Percentiles rank a stretch among this genome's conserved stretches.
Conservation (phyloP, 2,888 invertebrate species). For the Chamaedrilus cognettii region DNA sequence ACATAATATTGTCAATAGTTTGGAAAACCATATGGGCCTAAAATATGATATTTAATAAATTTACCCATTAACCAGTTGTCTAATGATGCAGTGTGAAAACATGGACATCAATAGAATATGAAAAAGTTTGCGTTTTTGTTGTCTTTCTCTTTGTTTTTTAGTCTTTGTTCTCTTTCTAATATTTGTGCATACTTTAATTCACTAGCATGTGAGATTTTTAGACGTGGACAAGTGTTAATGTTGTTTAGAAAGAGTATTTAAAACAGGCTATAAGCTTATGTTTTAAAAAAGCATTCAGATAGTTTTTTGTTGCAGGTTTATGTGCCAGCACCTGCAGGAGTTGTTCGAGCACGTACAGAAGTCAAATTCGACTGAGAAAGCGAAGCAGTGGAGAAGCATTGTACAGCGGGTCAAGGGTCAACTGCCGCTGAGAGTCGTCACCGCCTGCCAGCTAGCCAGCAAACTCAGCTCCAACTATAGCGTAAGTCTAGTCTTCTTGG, state of each 20-base stretch:
- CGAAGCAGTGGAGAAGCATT: conserved; percentile 46
- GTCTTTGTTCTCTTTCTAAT: too few relatives aligned
- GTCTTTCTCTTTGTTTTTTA: too few relatives aligned
- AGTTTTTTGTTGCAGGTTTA: conserved; percentile 39
- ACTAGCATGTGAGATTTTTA: background rate
- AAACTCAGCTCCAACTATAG: conserved; percentile 59
- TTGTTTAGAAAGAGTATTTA: too few relatives aligned
- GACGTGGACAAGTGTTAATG: too few relatives aligned
- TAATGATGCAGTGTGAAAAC: background rate
- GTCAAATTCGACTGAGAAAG: conserved; percentile 34
- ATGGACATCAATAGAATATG: too few relatives aligned
- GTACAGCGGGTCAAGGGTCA: conserved; percentile 49
- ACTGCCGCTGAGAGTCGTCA: conserved; percentile 54
- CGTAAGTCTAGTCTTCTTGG: conserved; percentile 40
- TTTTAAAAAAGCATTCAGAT: background rate
- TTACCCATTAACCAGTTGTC: background rate
- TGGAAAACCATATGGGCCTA: too few relatives aligned
- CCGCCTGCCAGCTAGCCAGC: conserved; percentile 61
- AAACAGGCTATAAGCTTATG: too few relatives aligned
- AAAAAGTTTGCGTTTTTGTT: too few relatives aligned
- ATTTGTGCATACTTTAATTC: too few relatives aligned
- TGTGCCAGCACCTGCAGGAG: conserved; percentile 51
- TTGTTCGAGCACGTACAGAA: conserved; percentile 46
- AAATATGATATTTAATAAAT: too few relatives aligned
- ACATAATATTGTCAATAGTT: too few relatives aligned